Evolutionary conservation across 2,888 invertebrate genomes (phyloP).

Genomic region (Apodemia mormo): DNA sequence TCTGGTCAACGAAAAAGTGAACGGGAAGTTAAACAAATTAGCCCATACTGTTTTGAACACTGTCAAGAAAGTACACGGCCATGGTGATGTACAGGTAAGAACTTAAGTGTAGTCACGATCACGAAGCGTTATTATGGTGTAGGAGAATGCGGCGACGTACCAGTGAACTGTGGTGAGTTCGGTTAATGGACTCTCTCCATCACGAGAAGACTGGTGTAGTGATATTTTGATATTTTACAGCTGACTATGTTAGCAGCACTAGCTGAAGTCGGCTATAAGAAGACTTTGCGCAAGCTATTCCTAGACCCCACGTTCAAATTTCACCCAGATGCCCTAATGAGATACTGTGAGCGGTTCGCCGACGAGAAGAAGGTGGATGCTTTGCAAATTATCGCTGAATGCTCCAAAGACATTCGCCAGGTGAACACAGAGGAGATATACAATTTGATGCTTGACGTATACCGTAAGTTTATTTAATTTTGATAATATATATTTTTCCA

Average conservation of each 20-base stretch:
- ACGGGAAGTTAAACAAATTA: conserved; percentile 52
- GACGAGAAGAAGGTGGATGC: conserved; percentile 61
- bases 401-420: conserved; percentile 54
- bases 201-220: no score
- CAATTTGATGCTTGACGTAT: conserved; percentile 71
- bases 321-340: conserved; percentile 74
- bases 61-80: conserved; percentile 61
- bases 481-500: neutral
- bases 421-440: conserved; percentile 66
- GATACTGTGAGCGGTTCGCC: conserved; percentile 75
- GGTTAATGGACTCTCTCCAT: no score
- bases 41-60: conserved; percentile 55
- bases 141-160: no score
- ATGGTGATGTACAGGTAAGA: conserved; percentile 63
- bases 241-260: conserved; percentile 74
- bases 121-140: no score
- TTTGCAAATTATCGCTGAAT: conserved; percentile 58
- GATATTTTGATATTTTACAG: conserved; percentile 41
- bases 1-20: conserved; percentile 51
- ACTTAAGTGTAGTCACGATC: neutral
- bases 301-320: conserved; percentile 77
- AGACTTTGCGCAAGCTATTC: conserved; percentile 71
- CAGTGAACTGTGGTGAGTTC: no score
- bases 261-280: conserved; percentile 78
- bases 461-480: conserved; percentile 62